Base-by-base conservation (phyloP, 2,113 vertebrate species). In the rat (Rattus norvegicus) region DNA sequence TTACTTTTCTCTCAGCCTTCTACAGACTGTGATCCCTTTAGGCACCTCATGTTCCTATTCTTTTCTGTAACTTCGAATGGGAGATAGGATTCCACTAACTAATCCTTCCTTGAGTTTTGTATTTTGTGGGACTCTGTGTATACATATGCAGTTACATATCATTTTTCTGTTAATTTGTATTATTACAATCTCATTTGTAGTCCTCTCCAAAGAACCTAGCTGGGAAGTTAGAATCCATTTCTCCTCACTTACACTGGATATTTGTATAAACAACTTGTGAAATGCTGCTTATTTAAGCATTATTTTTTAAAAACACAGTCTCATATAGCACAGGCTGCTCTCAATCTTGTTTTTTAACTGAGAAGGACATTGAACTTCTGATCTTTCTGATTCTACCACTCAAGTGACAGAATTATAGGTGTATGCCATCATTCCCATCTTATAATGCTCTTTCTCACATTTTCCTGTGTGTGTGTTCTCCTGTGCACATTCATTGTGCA, bases 211-310 rank as follows among this genome's bases (percentile, higher is more conserved):
- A 63, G 16, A 80, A 79, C 4, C 39, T 87, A 72, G 24, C 69
- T 72, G 52, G 22, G 30, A 80, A 59, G 70, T 69, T 17, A 39
- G 33, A 79, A 91, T 26, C 17, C 65, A 80, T 73, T 61, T 80
- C 39, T 5, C 16, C 5, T 61, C 12, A 13, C 72, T 52, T 70
- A 30, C 22, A 61, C 11, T 87, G 33, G 43, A 93, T 39, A 94
- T 94, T 90, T 96, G 33, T 90, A 22, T 81, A 94, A 94, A 88
- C 24, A 95, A 73, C 17, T 88, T 95, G 9, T 39, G 81, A 94
- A 81, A 90, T 76, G 75, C 80, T 39, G 76, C 24, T 28, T 67
- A 88, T 88, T 36, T 91, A 86, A 91, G 83, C 43, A 26, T 86
- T 61, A 12, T 90, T 72, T 70, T 73, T 88, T 28, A 33, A 24